Conservation (phyloP, 2,888 invertebrate species). For the Aphodius sticticus region DNA sequence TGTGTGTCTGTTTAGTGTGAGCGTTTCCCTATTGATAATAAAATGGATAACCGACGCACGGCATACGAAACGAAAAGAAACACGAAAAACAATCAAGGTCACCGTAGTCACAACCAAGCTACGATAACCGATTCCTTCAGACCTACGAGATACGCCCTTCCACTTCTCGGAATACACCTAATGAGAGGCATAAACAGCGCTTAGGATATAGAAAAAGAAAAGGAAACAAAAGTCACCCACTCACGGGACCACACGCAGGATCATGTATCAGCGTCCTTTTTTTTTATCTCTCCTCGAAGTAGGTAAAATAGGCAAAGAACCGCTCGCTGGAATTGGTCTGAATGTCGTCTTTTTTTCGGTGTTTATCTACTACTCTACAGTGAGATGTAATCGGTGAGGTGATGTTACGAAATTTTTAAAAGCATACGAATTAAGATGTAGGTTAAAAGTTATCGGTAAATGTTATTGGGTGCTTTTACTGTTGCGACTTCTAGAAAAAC, state of each 20-base stretch:
- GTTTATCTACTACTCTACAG: not conserved
- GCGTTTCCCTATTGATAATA: no score
- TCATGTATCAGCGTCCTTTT: slow-evolving; percentile 6
- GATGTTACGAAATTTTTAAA: slow-evolving; percentile 4
- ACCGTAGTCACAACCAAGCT: not conserved
- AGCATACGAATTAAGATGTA: not conserved
- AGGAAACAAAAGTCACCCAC: slow-evolving; percentile 19
- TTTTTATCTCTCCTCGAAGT: not conserved
- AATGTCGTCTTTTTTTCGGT: not conserved
- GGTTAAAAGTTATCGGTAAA: not conserved
- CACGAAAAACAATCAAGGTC: not conserved
- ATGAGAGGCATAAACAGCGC: slow-evolving; percentile 24
- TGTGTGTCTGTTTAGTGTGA: no score
- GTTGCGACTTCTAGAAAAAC: not conserved
- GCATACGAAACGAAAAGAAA: not conserved
- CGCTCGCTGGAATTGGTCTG: not conserved
- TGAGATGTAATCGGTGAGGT: not conserved
- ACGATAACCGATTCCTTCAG: not conserved
- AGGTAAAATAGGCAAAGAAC: not conserved
- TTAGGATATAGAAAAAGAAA: slow-evolving; percentile 12
- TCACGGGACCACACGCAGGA: slow-evolving; percentile 21
- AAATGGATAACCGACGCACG: no score
- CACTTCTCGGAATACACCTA: slow-evolving; percentile 18
- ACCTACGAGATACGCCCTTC: not conserved
- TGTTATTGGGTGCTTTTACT: slow-evolving; percentile 4